Percentiles rank a stretch among this genome's conserved stretches.
These are phyloP conservation scores for Drosophila prostipennis DNA, from an alignment of 2,888 invertebrate genomes.

Conservation along the genomic window DNA sequence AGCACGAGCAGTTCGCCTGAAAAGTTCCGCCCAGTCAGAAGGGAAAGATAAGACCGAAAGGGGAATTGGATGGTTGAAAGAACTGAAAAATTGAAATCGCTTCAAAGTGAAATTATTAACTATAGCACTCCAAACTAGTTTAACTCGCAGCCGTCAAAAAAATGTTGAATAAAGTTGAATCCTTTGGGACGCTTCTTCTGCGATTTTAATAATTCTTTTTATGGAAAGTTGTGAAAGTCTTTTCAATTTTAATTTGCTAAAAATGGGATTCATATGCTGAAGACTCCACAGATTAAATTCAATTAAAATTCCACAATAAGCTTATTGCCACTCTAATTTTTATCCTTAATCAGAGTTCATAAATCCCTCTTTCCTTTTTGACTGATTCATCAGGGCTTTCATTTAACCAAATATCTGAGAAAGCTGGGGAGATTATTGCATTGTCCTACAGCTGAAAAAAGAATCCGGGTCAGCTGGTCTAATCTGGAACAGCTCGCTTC, in stretches of 20 bases:
- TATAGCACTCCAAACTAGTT: neutral
- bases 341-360: too few species aligned
- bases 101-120: conserved; percentile 12
- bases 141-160: neutral
- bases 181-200: neutral
- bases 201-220: neutral
- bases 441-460: conserved; percentile 8
- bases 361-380: too few species aligned
- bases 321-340: too few species aligned
- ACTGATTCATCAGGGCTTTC: neutral
- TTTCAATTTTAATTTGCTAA: too few species aligned
- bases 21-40: conserved; percentile 10
- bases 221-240: neutral
- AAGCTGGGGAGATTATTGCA: neutral
- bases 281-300: too few species aligned
- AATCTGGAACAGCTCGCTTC: conserved; percentile 29
- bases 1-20: conserved; percentile 22
- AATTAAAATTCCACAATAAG: too few species aligned
- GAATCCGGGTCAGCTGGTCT: conserved; percentile 20
- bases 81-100: conserved; percentile 6
- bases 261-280: too few species aligned
- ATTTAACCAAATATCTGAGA: conserved; percentile 8
- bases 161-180: neutral
- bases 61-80: conserved; percentile 15
- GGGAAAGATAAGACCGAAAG: conserved; percentile 21